Evolutionary conservation across 2,113 vertebrate genomes (phyloP), one percentile per base, ranked within the genome.

Genomic region (Perca fluviatilis): DNA sequence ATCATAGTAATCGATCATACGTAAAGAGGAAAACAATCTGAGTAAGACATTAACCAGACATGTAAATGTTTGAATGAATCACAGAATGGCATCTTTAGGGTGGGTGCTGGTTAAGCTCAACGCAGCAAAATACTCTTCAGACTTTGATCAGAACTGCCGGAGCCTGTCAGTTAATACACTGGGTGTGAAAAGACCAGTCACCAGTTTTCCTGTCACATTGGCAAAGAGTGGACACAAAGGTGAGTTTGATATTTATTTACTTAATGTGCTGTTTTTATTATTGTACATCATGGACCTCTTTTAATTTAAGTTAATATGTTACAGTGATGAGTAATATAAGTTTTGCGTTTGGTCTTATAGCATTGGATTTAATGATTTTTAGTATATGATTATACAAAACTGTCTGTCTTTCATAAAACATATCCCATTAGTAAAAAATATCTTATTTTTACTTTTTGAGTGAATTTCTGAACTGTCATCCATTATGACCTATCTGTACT

Each of bases 11-110:
- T 85, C 74, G 74, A 40, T 62, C 66, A 68, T 51, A 33, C 46
- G 61, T 23, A 5, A 23, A 40, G 12, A 53, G 23, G 25, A 47
- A 86, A 88, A 83, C 43, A 69, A 67, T 69, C 36, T 73, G 77
- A 58, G 94, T 95, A 87, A 95, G 88, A 86, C 80, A 95, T 95
- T 95, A 95, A 95, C 95, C 56, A 11, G n/a, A 27, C 9, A 1
- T 83, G 91, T 95, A 88, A 95, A 93, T 94, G 91, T 92, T 93
- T 94, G 79, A 85, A 74, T 71, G 68, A 80, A 86, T 80, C n/a
- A 25, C 71, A 63, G 86, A 60, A 60, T 61, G 64, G 11, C 56
- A 49, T 82, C 58, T 77, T 47, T 62, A 14, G 83, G 85, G 82
- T 40, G 53, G 80, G 85, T 69, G 67, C 27, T 2, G 69, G 36